Base-by-base conservation (phyloP, 2,888 invertebrate genomes). In the Pharmacophagus antenor region DNA sequence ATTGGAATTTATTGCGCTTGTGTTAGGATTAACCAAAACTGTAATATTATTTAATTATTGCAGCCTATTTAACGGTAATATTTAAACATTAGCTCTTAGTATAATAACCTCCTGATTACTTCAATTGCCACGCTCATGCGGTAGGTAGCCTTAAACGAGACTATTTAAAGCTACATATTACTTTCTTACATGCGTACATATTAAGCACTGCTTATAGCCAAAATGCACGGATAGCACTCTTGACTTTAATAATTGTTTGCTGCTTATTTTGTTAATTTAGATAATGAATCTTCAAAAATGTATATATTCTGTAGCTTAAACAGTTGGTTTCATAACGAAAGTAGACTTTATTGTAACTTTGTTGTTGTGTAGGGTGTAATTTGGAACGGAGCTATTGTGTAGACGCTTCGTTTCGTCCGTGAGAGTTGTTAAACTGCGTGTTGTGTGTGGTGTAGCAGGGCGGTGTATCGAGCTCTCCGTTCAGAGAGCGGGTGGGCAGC, bases 401-500 rank as follows among this genome's bases (percentile, higher is more conserved):
- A 37, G 55, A 56, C 22, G 55, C 55, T 20, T 55, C 27, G 23
- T 53, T 52, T 53, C 44, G 18, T 44, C 25, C 18, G 27, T 37
- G 53, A 37, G 41, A 58, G 60, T 57, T 55, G 73, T 83, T 82
- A 84, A 78, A 73, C 68, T 76, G 72, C 67, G 76, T 79, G 80
- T 79, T 81, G 79, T 83, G 79, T 84, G 84, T 82, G 82, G 70
- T 83, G 74, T 82, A 76, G 71, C 83, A 91, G 88, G 85, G 91
- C 85, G 92, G 92, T 72, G 91, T 91, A 68, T 91, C 91, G 71
- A 95, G 94, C 89, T 96, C 96, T 71, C 96, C 96, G 73, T 97
- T 96, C 92, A 93, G 97, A 79, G 97, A 97, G 89, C 94, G 97
- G 66, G 92, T 97, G 68, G 97, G 97, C 82, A 97, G 96, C 91